A percentile compares a stretch with the other conserved stretches of the same genome.
Evolutionary conservation across 2,113 vertebrate genomes (phyloP).

Genomic region (Oncorhynchus keta): DNA sequence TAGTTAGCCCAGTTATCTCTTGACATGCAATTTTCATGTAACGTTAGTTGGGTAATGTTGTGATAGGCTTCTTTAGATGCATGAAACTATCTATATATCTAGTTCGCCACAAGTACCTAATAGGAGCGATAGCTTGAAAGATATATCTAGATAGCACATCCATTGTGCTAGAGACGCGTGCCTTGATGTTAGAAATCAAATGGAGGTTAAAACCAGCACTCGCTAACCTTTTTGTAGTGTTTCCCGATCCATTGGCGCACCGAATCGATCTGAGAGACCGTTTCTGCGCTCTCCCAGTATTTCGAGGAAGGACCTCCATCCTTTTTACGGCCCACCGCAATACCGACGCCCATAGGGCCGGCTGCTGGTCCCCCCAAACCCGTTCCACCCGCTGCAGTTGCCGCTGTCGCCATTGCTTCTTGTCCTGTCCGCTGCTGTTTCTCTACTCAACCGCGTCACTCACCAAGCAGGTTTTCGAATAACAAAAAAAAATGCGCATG

Average conservation of each 20-base stretch:
- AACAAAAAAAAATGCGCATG: slow-evolving; percentile 60
- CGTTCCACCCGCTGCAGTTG: slow-evolving; percentile 71
- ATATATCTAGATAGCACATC: not conserved
- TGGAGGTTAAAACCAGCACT: slow-evolving; percentile 36
- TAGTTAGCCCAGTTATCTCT: not conserved
- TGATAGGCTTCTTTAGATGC: no score
- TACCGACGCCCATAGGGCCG: slow-evolving; percentile 59
- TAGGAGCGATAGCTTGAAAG: not conserved
- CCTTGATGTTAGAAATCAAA: slow-evolving; percentile 52
- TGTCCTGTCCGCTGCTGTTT: slow-evolving; percentile 57
- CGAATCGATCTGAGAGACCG: slow-evolving; percentile 84
- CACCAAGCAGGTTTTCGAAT: slow-evolving; percentile 56
- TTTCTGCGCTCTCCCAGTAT: slow-evolving; percentile 91
- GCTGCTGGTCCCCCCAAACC: slow-evolving; percentile 64
- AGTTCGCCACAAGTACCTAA: not conserved
- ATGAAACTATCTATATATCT: no score
- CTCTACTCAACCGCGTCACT: slow-evolving; percentile 58
- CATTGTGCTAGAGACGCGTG: slow-evolving; percentile 65
- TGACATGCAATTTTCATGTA: not conserved
- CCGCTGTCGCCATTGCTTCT: slow-evolving; percentile 76
- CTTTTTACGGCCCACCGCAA: slow-evolving; percentile 79
- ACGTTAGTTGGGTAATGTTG: no score
- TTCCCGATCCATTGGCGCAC: slow-evolving; percentile 89
- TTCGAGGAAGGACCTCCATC: slow-evolving; percentile 88
- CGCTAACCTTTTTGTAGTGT: slow-evolving; percentile 92